A percentile compares a stretch with the other conserved stretches of the same genome.
Evolutionary conservation across 1,140 invertebrate genomes (phyloP).

Genomic region (Drosophila biarmipes): DNA sequence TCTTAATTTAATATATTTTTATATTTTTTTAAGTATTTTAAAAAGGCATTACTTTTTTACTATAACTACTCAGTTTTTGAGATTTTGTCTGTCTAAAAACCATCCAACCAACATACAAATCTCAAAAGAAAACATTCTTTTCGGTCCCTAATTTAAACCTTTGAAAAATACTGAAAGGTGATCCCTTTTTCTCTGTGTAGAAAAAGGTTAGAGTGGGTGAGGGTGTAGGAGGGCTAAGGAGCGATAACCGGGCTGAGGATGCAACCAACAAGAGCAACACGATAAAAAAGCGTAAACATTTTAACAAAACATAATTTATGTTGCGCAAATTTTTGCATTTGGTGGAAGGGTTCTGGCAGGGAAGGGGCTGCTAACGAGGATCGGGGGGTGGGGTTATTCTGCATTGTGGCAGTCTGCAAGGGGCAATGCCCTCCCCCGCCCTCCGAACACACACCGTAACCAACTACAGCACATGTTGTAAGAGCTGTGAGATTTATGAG

Average conservation of each 20-base stretch:
- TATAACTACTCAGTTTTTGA: too few species aligned
- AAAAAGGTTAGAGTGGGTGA: background rate
- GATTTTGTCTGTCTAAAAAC: too few species aligned
- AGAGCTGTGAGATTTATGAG: constrained; percentile 58
- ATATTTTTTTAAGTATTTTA: too few species aligned
- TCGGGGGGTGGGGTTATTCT: constrained; percentile 1
- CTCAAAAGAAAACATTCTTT: too few species aligned
- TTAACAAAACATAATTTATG: constrained; percentile 82
- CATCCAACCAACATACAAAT: too few species aligned
- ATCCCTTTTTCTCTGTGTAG: background rate
- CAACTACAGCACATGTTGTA: constrained; percentile 45
- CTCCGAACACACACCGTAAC: background rate
- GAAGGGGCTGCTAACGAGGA: too few species aligned
- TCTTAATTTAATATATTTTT: too few species aligned
- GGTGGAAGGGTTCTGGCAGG: constrained; percentile 12
- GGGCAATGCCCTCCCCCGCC: constrained; percentile 36
- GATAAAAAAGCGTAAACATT: constrained; percentile 58
- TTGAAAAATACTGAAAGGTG: too few species aligned
- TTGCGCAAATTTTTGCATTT: constrained; percentile 73
- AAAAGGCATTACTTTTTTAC: too few species aligned
- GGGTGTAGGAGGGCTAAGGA: constrained; percentile 16
- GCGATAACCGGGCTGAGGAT: constrained; percentile 36
- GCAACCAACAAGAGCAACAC: constrained; percentile 32
- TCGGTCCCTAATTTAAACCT: too few species aligned
- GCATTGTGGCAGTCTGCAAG: constrained; percentile 36